A percentile compares a stretch with the other conserved stretches of the same genome.
Conservation (phyloP, 2,113 vertebrate genomes). For the Mungos mungo region DNA sequence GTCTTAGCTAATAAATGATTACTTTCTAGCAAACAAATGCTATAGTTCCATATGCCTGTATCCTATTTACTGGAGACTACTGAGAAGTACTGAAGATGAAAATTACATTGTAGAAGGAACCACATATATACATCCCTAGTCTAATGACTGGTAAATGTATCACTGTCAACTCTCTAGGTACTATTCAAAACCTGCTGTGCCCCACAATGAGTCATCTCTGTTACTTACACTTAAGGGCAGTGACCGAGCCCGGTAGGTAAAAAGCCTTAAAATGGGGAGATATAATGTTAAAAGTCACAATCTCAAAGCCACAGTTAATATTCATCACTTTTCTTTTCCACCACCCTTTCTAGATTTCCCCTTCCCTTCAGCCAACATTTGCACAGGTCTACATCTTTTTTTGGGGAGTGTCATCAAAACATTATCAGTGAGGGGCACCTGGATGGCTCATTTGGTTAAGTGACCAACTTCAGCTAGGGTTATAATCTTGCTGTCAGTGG, state of each 20-base stretch:
- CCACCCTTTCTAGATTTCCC: not conserved
- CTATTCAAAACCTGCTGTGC: not conserved
- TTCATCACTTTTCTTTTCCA: not conserved
- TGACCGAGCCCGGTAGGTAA: not conserved
- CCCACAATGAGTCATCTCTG: not conserved
- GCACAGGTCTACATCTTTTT: not conserved
- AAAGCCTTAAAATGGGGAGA: not conserved
- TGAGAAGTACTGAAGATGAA: not conserved
- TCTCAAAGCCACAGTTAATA: not conserved
- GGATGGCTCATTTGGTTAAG: too few relatives aligned
- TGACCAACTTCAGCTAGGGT: too few relatives aligned
- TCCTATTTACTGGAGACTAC: not conserved
- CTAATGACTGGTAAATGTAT: not conserved
- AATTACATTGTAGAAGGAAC: not conserved
- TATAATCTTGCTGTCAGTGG: accelerated
- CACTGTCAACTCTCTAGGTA: not conserved
- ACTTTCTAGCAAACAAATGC: not conserved
- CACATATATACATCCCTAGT: not conserved
- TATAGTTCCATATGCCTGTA: not conserved
- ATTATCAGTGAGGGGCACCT: not conserved
- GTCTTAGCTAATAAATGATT: not conserved
- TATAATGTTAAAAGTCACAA: not conserved
- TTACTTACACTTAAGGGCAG: not conserved
- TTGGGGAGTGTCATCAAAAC: not conserved
- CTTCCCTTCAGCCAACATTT: not conserved